Base-by-base conservation (phyloP, 2,888 invertebrate genomes). In the Sclerodermus sp. region DNA sequence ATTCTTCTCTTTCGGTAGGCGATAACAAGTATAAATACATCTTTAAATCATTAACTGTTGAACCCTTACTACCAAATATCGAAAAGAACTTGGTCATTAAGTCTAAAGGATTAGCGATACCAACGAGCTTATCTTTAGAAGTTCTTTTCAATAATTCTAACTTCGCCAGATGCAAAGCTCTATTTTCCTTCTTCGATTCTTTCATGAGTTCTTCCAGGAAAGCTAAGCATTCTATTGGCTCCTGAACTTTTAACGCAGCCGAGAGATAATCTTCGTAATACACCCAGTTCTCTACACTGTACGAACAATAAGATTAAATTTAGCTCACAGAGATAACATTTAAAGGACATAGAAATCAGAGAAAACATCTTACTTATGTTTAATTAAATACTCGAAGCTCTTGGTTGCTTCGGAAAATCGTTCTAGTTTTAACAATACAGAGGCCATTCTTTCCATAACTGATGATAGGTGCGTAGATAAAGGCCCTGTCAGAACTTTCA, bases 101-200 rank as follows among this genome's bases (percentile, higher is more conserved):
- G 17, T 88, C 86, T 12, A 85, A 79, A 13, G 85, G 83, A 66
- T 87, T 57, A 1, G 46, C 14, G 1, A 57, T 36, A 29, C 54
- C 58, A 45, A 60, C 62, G n/a, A n/a, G n/a, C 15, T 66, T 62
- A 15, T 60, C 53, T 80, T 78, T 37, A 81, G 79, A 8, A 80
- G 80, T 70, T 87, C 82, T 57, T 84, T 83, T 67, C 81, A 85
- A 87, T 23, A 92, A 77, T 71, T 94, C 91, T 55, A 96, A 80
- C 29, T 89, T 84, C 4, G 93, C 94, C 64, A 96, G 81, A 76
- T 89, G 90, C 0, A 95, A 93, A 0, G 93, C 94, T 55, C 95
- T 80, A 23, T 88, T 79, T 53, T 69, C 71, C 30, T 67, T 68
- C 2, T 68, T 69, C 2, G 68, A 66, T 2, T 55, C 57, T 8